Base-by-base conservation (phyloP, 1,140 invertebrate genomes). In the Rhizoglyphus robini region DNA sequence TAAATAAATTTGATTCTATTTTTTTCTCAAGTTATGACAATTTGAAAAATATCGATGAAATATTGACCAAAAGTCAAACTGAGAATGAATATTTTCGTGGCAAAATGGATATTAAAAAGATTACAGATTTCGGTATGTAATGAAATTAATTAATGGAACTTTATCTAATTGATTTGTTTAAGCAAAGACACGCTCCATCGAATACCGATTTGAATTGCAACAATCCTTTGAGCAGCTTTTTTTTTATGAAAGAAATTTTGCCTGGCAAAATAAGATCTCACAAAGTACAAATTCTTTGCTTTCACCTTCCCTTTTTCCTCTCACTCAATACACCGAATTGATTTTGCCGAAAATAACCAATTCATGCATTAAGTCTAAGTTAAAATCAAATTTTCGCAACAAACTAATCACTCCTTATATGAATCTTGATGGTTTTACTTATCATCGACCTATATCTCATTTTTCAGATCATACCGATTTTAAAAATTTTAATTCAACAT, bases 371-470 rank as follows among this genome's bases (percentile, higher is more conserved):
- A 4, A 47, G 2, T 18, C 15, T 4, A 5, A 30, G 20, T 64
- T 64, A n/a, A 2, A 47, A 2, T 25, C 20, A 11, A 64, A 57
- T 64, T 64, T 64, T 64, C 46, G 20, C 11, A 2, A 64, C 3
- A 64, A 64, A 49, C 41, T 49, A 4, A 48, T 57, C 13, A 49
- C 23, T 2, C 46, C 47, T 36, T 64, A 48, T n/a, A 8, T 30
- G 25, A 34, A 49, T 61, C 4, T 23, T 46, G 32, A 51, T 51
- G 18, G 2, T 46, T 3, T 3, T 8, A 46, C 18, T 46, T 46
- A n/a, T 46, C 41, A 46, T 46, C 41, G 41, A 46, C 2, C 3
- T n/a, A n/a, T n/a, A n/a, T n/a, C n/a, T n/a, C n/a, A n/a, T n/a
- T n/a, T n/a, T n/a, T n/a, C n/a, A n/a, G n/a, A n/a, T n/a, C n/a